phyloP scores from a whole-genome alignment of 2,797 vertebrate genomes.

The Borostomias antarcticus region DNA sequence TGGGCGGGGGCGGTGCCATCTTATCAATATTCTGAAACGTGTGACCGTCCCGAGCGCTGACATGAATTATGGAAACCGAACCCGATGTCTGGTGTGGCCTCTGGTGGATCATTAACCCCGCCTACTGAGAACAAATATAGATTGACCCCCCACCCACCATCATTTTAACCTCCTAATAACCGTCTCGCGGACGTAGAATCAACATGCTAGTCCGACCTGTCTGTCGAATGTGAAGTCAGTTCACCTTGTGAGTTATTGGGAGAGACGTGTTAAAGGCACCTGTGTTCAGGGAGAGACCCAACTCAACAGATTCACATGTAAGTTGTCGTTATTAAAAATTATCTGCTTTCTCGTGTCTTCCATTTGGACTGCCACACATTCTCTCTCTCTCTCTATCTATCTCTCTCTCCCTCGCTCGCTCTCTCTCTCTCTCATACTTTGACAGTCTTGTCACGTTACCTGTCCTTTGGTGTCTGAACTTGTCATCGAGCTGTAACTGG shows the following conservation, averaged over 20 bases:
- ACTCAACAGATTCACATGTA: background rate
- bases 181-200: background rate
- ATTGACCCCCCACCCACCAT: background rate
- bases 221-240: background rate
- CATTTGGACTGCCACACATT: too few species aligned
- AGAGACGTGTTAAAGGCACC: background rate
- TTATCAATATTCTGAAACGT: too few species aligned
- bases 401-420: constrained; percentile 55
- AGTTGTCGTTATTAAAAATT: background rate
- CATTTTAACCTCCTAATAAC: background rate
- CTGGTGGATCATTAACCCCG: too few species aligned
- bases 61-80: too few species aligned
- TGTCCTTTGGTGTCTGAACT: constrained; percentile 62
- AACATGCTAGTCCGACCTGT: background rate
- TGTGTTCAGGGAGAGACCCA: background rate
- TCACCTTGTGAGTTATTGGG: background rate
- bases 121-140: too few species aligned
- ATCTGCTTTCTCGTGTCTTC: too few species aligned
- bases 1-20: too few species aligned
- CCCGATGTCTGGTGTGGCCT: too few species aligned
- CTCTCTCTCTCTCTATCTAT: constrained; percentile 44
- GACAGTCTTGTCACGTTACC: constrained; percentile 65
- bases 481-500: constrained; percentile 54
- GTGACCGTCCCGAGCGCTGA: too few species aligned
- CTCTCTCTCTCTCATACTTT: constrained; percentile 36